A percentile compares a stretch with the other conserved stretches of the same genome.
phyloP scores from a whole-genome alignment of 2,888 invertebrate genomes.

The Theretra japonica region DNA sequence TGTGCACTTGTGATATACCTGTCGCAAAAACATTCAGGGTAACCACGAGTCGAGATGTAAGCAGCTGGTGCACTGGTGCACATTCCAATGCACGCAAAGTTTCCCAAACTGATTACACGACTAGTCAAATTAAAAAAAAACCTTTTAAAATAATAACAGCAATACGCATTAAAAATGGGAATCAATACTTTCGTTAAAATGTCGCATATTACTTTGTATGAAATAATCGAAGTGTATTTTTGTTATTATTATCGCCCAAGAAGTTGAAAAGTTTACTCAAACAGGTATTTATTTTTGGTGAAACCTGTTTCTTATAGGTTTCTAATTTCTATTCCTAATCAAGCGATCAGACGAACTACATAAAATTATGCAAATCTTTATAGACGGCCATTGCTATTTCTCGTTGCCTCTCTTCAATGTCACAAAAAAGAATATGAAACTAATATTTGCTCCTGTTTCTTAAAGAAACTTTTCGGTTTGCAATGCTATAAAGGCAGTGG shows the following conservation, averaged over 20 bases:
- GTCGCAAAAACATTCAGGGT: conserved; percentile 31
- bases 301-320: too few relatives aligned
- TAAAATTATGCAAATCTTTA: not conserved
- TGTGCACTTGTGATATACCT: not conserved
- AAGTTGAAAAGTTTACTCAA: too few relatives aligned
- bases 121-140: not conserved
- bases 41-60: conserved; percentile 30
- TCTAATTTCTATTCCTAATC: too few relatives aligned
- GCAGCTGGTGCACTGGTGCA: conserved; percentile 30
- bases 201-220: too few relatives aligned
- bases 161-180: too few relatives aligned
- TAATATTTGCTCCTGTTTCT: not conserved
- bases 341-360: too few relatives aligned
- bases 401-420: not conserved
- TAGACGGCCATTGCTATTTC: not conserved
- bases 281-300: too few relatives aligned
- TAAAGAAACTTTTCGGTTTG: not conserved
- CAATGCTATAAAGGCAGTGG: not conserved
- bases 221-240: too few relatives aligned
- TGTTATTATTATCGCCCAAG: too few relatives aligned
- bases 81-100: conserved; percentile 20
- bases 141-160: not conserved
- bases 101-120: conserved; percentile 16
- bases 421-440: not conserved
- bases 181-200: too few relatives aligned